Conservation (phyloP, 2,888 invertebrate genomes). For the Drosophila monieri region DNA sequence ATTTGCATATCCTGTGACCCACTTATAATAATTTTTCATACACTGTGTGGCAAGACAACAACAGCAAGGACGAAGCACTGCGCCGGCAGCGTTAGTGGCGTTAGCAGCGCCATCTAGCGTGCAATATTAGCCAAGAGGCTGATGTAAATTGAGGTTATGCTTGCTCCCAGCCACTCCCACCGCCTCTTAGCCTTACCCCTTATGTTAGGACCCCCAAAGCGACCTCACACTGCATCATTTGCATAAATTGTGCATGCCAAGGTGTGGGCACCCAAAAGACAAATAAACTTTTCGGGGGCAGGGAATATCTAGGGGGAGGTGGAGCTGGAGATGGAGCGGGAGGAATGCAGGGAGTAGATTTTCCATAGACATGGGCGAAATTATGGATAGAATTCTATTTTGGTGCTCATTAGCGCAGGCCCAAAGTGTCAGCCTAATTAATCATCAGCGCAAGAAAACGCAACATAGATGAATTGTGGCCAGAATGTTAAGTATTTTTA, state of each 20-base stretch:
- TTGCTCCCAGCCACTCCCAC: conserved; percentile 44
- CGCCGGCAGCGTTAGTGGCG: background rate
- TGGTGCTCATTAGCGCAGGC: conserved; percentile 67
- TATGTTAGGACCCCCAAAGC: conserved; percentile 7
- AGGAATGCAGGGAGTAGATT: conserved; percentile 9
- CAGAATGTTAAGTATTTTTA: conserved; percentile 65
- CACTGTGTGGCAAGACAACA: conserved; percentile 59
- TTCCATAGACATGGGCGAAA: conserved; percentile 52
- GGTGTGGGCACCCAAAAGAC: conserved; percentile 31
- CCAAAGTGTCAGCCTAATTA: conserved; percentile 71
- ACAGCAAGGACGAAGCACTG: conserved; percentile 6
- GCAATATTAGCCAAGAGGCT: conserved; percentile 46
- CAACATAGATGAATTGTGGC: conserved; percentile 41
- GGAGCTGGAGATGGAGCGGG: background rate
- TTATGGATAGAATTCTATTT: conserved; percentile 71
- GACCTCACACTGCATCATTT: conserved; percentile 58
- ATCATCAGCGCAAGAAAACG: conserved; percentile 52
- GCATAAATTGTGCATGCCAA: conserved; percentile 63
- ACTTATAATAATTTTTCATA: conserved; percentile 79
- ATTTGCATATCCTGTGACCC: conserved; percentile 81
- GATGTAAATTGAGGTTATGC: conserved; percentile 74
- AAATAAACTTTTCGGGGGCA: conserved; percentile 36
- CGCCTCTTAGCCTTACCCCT: background rate
- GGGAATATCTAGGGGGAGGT: background rate
- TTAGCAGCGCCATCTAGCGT: conserved; percentile 51